Percentiles rank a stretch among this genome's conserved stretches.
These are phyloP conservation scores for Drosophila sucinea DNA, from an alignment of 1,140 invertebrate genomes.

Conservation along the genomic window DNA sequence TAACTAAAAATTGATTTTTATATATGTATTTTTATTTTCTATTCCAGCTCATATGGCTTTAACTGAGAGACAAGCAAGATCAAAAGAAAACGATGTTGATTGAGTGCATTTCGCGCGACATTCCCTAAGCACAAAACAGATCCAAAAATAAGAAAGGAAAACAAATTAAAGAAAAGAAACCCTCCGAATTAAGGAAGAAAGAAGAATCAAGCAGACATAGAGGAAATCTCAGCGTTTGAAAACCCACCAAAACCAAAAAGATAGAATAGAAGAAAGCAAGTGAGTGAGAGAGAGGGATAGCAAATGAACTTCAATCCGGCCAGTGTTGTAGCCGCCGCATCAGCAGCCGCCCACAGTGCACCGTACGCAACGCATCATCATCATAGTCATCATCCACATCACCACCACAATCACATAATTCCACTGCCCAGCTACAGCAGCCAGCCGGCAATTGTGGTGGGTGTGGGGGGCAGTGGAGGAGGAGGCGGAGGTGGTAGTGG, in stretches of 20 bases:
- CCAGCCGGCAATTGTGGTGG: slow-evolving; percentile 24
- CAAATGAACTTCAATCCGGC: slow-evolving; percentile 74
- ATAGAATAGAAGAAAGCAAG: background rate
- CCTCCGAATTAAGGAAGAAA: background rate
- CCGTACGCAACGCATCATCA: slow-evolving; percentile 25
- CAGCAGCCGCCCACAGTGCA: slow-evolving; percentile 57
- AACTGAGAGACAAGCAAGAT: slow-evolving; percentile 50
- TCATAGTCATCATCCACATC: slow-evolving; percentile 35
- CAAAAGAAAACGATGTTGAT: slow-evolving; percentile 64
- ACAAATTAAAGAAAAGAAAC: background rate
- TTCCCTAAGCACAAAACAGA: slow-evolving; percentile 52
- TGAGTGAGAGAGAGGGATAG: slow-evolving; percentile 26
- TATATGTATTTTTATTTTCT: background rate
- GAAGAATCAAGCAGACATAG: slow-evolving; percentile 15
- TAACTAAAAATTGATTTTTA: background rate
- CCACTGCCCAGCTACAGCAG: slow-evolving; percentile 51
- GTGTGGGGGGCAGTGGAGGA: slow-evolving; percentile 35
- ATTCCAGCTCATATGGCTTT: slow-evolving; percentile 30
- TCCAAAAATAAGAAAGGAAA: background rate
- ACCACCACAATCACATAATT: slow-evolving; percentile 53
- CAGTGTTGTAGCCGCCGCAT: slow-evolving; percentile 65
- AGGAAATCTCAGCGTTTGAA: slow-evolving; percentile 37
- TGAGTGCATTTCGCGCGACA: slow-evolving; percentile 75
- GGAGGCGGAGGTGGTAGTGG: slow-evolving; percentile 26
- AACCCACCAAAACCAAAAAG: background rate